Evolutionary conservation across 1,140 invertebrate genomes (phyloP).

Genomic region (Bursaphelenchus mucronatus): DNA sequence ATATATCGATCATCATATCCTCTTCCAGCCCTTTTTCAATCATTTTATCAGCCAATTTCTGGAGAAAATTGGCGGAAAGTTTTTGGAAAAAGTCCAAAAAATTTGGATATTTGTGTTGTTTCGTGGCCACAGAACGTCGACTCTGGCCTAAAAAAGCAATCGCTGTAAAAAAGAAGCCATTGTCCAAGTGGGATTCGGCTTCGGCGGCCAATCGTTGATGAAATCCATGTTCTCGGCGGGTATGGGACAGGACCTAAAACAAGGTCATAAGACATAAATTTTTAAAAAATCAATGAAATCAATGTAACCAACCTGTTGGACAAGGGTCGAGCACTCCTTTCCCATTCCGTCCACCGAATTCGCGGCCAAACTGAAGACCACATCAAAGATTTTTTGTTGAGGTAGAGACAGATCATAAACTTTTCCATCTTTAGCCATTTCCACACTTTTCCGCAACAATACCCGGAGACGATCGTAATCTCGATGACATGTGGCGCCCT

Average conservation of each 20-base stretch:
- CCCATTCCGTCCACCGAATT: conserved; percentile 5
- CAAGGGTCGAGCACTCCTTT: conserved; percentile 13
- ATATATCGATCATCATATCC: conserved; percentile 7
- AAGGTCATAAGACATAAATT: background rate
- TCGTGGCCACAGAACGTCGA: too few relatives aligned
- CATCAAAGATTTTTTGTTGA: conserved; percentile 15
- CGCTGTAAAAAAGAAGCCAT: conserved; percentile 6
- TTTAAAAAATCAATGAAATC: background rate
- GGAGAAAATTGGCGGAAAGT: too few relatives aligned
- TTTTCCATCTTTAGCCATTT: background rate
- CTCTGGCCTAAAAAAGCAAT: background rate
- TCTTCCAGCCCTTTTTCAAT: background rate
- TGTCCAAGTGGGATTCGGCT: conserved; percentile 12
- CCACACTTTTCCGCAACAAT: conserved; percentile 4
- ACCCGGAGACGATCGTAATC: conserved; percentile 4
- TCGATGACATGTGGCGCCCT: background rate
- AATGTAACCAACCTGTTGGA: conserved; percentile 2
- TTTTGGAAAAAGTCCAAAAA: too few relatives aligned
- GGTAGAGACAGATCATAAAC: conserved; percentile 7
- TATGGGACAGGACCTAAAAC: conserved; percentile 18
- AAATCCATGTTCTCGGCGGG: conserved; percentile 14
- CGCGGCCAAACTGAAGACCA: conserved; percentile 16
- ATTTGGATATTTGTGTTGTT: too few relatives aligned
- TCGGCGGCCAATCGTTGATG: conserved; percentile 16
- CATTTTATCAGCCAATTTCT: conserved; percentile 4